Base-by-base conservation (phyloP, 2,797 vertebrate species). In the Linurgus olivaceus region DNA sequence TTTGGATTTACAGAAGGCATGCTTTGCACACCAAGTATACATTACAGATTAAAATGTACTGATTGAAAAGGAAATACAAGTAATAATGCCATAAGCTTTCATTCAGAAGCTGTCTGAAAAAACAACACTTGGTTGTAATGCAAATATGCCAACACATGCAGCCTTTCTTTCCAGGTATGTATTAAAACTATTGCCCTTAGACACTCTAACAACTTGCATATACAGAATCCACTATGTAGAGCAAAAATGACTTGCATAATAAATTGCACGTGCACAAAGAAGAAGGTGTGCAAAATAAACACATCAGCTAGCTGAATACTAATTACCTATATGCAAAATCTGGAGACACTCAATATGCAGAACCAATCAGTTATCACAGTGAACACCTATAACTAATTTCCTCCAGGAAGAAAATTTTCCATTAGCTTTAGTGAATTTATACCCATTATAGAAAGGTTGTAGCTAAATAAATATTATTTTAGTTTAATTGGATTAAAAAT, bases 401-500 rank as follows among this genome's bases (percentile, higher is more conserved):
- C 74, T 93, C 25, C 88, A 95, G 95, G 78, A 92, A 42, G 92
- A 90, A 95, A 95, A 94, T 93, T 96, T 93, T 94, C 91, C 87
- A 73, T 96, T 94, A 86, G 88, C 92, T 97, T 97, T 94, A 90
- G 91, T 88, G 95, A 95, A 91, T 95, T 94, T 91, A 91, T 95
- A 93, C 28, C 89, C 70, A 58, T 94, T 97, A 94, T 63, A 78
- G 88, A 94, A 97, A 96, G 92, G 95, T 95, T 93, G 94, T 93
- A 86, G 92, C 97, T 98, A 98, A 97, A 97, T 97, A 97, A 97
- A 97, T 97, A 98, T 98, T 97, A 97, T 97, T 97, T 98, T 97
- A 97, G 88, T 97, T 97, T 97, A 98, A 98, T 97, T 97, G 97
- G 97, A 98, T 97, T 97, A 97, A 97, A 97, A 98, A 98, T 98